Evolutionary conservation across 92 coral and sea anemone species (phyloP).

Genomic region (Micromussa lordhowensis): DNA sequence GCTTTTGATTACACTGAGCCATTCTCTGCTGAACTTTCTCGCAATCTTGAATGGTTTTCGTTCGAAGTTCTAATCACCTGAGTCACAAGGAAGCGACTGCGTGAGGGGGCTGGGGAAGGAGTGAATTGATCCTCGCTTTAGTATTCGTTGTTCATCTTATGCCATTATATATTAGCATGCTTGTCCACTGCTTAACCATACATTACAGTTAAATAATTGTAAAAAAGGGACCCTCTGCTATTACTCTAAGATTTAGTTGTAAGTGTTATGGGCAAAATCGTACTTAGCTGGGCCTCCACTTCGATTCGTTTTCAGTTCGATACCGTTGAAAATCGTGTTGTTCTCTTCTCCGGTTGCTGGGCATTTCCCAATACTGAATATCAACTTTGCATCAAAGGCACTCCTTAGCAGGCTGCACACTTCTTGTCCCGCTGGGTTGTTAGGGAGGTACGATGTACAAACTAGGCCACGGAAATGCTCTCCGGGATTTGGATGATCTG

Average conservation of each 20-base stretch:
- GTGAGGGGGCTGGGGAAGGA: too few relatives aligned
- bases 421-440: constrained; percentile 31
- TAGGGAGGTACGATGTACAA: constrained; percentile 42
- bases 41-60: too few relatives aligned
- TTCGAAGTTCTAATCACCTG: too few relatives aligned
- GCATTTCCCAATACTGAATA: constrained; percentile 34
- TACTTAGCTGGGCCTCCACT: constrained; percentile 16
- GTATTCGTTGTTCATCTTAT: too few relatives aligned
- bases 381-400: constrained; percentile 36
- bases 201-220: too few relatives aligned
- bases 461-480: not conserved
- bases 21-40: too few relatives aligned
- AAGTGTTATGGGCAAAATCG: not conserved
- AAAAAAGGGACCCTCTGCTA: not conserved
- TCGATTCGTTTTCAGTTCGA: constrained; percentile 10
- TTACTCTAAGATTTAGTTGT: not conserved
- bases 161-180: too few relatives aligned
- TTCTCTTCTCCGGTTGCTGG: not conserved
- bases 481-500: constrained; percentile 65
- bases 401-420: constrained; percentile 8
- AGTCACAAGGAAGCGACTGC: too few relatives aligned
- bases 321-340: constrained; percentile 3
- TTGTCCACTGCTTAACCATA: too few relatives aligned
- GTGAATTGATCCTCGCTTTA: too few relatives aligned
- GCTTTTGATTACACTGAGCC: too few relatives aligned